Base-by-base conservation (phyloP, 1,140 invertebrate genomes). In the Drosophila sechellia region DNA sequence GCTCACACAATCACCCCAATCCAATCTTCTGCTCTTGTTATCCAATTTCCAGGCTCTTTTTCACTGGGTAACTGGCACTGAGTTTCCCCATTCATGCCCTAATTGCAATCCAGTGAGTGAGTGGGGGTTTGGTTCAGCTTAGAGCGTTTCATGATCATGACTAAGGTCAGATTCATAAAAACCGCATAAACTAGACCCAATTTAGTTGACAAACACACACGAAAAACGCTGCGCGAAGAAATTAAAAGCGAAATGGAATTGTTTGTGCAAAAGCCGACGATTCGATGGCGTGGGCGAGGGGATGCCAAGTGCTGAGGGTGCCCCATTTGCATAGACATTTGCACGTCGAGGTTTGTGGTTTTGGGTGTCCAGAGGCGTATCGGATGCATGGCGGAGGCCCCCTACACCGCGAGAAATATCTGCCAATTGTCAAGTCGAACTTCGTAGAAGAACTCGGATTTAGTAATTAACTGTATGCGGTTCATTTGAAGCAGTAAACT, bases 111-210 rank as follows among this genome's bases (percentile, higher is more conserved):
- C 74, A 78, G 59, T 45, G 20, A 22, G 2, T 22, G 3, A 22
- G 2, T 22, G 20, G 17, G 17, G 46, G 40, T 40, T 57, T 71
- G 66, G 60, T 52, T 43, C 43, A 0, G 60, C 45, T 31, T 20
- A 0, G 48, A 75, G 61, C 52, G 57, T 60, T 84, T 89, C 84
- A 89, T 77, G 84, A 74, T 89, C 84, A 89, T 84, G 84, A 84
- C 80, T 81, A 78, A 90, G 85, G 85, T 89, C 85, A 85, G 74
- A 85, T 89, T 90, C 69, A 90, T 90, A 74, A 87, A 86, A 90
- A 79, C 70, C 85, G 64, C 80, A 89, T 85, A 90, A 81, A 85
- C 80, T 85, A 81, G 80, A 89, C 77, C 77, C 74, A 90, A 89
- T 89, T 89, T 81, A 89, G 69, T 64, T 55, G 58, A 78, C 55